These are phyloP conservation scores for Ptiloglossa arizonensis DNA, from an alignment of 1,140 invertebrate species.

Conservation along the genomic window DNA sequence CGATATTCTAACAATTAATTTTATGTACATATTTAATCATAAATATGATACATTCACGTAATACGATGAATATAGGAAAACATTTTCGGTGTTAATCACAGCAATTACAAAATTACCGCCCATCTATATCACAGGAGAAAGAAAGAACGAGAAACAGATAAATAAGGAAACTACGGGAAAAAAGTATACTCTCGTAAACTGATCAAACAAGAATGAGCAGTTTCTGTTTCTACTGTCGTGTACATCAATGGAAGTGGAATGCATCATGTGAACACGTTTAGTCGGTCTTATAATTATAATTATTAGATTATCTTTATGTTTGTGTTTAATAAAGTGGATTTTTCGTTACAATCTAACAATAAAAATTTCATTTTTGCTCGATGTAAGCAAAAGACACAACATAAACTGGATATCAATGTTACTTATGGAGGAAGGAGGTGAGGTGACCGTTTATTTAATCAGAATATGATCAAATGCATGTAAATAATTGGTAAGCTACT, in stretches of 20 bases:
- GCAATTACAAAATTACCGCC: too few relatives aligned
- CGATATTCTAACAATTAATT: not conserved
- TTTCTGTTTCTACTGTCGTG: not conserved
- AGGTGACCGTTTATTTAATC: not conserved
- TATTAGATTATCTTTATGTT: not conserved
- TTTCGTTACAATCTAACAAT: not conserved
- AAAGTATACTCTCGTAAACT: too few relatives aligned
- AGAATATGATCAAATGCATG: not conserved
- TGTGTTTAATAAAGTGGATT: not conserved
- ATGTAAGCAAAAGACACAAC: not conserved
- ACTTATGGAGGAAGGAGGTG: too few relatives aligned
- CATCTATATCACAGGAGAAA: too few relatives aligned
- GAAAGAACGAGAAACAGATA: too few relatives aligned
- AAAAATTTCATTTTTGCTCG: not conserved
- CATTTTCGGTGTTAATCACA: too few relatives aligned
- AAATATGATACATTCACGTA: too few relatives aligned
- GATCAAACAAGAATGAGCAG: too few relatives aligned
- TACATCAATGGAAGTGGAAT: not conserved
- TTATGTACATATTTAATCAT: not conserved
- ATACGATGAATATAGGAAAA: too few relatives aligned
- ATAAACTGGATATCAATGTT: too few relatives aligned
- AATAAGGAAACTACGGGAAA: too few relatives aligned
- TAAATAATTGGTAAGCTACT: too few relatives aligned
- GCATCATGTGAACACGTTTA: not conserved
- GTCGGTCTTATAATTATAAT: not conserved